Evolutionary conservation across 2,113 vertebrate genomes (phyloP).

Genomic region (Macroglossus sobrinus): DNA sequence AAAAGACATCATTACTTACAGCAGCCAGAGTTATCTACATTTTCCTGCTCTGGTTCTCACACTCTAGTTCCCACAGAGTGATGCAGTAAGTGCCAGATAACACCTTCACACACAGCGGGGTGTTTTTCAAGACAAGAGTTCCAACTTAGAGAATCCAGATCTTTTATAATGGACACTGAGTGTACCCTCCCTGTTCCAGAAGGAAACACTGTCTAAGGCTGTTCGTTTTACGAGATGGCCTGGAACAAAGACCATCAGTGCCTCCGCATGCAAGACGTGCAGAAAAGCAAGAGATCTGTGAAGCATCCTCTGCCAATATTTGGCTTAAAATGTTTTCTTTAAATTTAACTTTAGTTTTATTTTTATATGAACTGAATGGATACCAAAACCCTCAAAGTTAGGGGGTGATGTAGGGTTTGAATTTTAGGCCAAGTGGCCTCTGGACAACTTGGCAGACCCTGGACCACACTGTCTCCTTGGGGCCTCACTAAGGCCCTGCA

Average conservation of each 20-base stretch:
- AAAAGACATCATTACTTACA: neutral
- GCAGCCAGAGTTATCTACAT: neutral
- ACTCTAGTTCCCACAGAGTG: neutral
- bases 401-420: neutral
- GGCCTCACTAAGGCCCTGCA: neutral
- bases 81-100: neutral
- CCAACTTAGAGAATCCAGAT: neutral
- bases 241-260: too few relatives aligned
- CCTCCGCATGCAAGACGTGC: neutral
- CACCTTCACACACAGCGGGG: neutral
- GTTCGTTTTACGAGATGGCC: neutral
- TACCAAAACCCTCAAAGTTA: neutral
- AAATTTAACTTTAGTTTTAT: constrained; percentile 38
- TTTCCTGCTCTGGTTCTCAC: neutral
- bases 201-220: neutral
- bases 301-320: neutral
- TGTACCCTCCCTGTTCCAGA: neutral
- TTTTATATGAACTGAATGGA: constrained; percentile 6
- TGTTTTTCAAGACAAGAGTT: neutral
- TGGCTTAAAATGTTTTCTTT: constrained; percentile 2
- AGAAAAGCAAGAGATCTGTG: neutral
- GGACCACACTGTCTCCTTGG: neutral
- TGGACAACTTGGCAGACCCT: neutral
- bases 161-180: neutral
- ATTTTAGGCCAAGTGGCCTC: neutral